Evolutionary conservation across 2,888 invertebrate species (phyloP), one percentile per base, ranked within the genome.

Genomic region (Nomada ferruginata): DNA sequence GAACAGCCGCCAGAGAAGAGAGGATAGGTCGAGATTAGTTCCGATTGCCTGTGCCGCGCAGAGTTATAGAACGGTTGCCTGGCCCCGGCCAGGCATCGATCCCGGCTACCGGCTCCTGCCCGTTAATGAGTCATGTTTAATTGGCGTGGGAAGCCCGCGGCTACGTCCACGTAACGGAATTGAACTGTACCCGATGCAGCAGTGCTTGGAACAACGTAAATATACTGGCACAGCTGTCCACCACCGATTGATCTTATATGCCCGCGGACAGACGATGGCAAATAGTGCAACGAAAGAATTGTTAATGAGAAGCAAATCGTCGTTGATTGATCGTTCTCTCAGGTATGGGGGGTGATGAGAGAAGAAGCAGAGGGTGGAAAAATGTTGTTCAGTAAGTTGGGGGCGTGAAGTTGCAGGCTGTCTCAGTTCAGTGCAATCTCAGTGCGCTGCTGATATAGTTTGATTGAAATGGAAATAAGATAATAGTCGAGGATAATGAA

Each of bases 41-140:
- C 90, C 92, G 91, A 92, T 92, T 92, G 92, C 90, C 85, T 84
- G 89, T 87, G 84, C 85, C 69, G 71, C 76, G 78, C 86, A 85
- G 90, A 90, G 88, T 92, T 91, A 90, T 91, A 89, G 89, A 88
- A 91, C 89, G 87, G 89, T 84, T 83, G 86, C 79, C 83, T 76
- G 76, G 71, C 70, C 82, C 76, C 84, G 87, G 87, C 87, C 85
- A 88, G 90, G 88, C 91, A 91, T 92, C 92, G 92, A 92, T 92
- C 92, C 91, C 87, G 86, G 89, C 91, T 91, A 90, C 91, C 91
- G 90, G 86, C 90, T 91, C 90, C 91, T 90, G 90, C 90, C 92
- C 92, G 93, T 93, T 93, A 93, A 93, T 93, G 93, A 93, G 93
- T 93, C 93, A 93, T 93, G 93, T 93, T 93, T 93, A 93, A 93